Conservation (phyloP, 2,113 vertebrate species). For the Corvus hawaiiensis region DNA sequence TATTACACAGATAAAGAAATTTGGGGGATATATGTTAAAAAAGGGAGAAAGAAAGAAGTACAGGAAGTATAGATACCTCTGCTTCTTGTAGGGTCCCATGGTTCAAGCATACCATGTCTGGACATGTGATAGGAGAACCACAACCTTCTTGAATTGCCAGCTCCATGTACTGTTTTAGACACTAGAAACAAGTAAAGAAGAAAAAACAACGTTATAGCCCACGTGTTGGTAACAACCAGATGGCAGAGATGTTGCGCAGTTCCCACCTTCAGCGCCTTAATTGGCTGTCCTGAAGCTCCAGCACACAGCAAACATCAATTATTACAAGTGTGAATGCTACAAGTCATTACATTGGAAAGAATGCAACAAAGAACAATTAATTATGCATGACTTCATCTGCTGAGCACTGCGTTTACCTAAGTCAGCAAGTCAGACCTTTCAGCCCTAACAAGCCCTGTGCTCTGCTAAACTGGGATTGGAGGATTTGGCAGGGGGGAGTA, state of each 20-base stretch:
- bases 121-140: conserved; percentile 89
- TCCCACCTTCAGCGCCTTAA: conserved; percentile 41
- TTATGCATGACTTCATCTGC: conserved; percentile 52
- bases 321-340: conserved; percentile 6
- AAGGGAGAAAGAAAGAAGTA: background rate
- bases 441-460: background rate
- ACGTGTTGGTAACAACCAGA: background rate
- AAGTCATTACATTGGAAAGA: conserved; percentile 61
- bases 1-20: background rate
- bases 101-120: conserved; percentile 85
- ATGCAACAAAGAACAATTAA: conserved; percentile 43
- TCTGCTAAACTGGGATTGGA: background rate
- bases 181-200: conserved; percentile 69
- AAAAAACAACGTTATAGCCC: conserved; percentile 15
- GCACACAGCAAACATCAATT: conserved; percentile 38
- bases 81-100: conserved; percentile 83
- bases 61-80: conserved; percentile 79
- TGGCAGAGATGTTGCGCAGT: background rate
- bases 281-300: conserved; percentile 41
- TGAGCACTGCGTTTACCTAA: background rate
- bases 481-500: background rate
- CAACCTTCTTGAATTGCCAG: conserved; percentile 87
- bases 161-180: conserved; percentile 88
- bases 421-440: conserved; percentile 46
- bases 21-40: background rate